Base-by-base conservation (phyloP, 2,888 invertebrate genomes). In the Amphipyra tragopoginis region DNA sequence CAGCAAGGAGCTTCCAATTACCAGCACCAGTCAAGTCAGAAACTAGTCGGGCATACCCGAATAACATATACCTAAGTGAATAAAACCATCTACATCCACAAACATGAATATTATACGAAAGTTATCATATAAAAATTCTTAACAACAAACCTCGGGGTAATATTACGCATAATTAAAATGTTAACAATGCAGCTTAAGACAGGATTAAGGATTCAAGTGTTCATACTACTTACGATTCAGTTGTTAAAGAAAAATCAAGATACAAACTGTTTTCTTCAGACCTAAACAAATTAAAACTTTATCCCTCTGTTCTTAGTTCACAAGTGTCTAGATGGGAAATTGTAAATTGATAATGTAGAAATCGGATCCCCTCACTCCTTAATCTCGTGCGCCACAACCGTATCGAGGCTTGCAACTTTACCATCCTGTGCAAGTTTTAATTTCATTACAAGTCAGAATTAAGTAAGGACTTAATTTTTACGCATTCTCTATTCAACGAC, bases 391-490 rank as follows among this genome's bases (percentile, higher is more conserved):
- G 62, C 72, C 74, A 67, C 77, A 66, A 65, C 67, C 71, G 67
- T 66, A 75, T 77, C 75, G 67, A 59, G 56, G 67, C 77, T 77
- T 75, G 75, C 79, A 85, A 84, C 84, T 84, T 82, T 81, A 79
- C 78, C 82, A 81, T 72, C 78, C 69, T 64, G 77, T 69, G 75
- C 80, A 88, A 90, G 87, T 87, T 90, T 88, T 72, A 89, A 90
- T 89, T 90, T 87, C 80, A 87, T 91, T 90, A 82, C 81, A 72
- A 82, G 80, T 80, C 79, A 76, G 82, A 81, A 85, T 84, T 84
- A 86, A 83, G 76, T 84, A 86, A 83, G 76, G 77, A 75, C 78
- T 79, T 77, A 80, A 82, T 84, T 84, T 84, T 80, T 80, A 80
- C 81, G 75, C 80, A 80, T 83, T 86, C 80, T 82, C 80, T 82